Base-by-base conservation (phyloP, 1,140 invertebrate species). In the Rhopalosiphum padi region DNA sequence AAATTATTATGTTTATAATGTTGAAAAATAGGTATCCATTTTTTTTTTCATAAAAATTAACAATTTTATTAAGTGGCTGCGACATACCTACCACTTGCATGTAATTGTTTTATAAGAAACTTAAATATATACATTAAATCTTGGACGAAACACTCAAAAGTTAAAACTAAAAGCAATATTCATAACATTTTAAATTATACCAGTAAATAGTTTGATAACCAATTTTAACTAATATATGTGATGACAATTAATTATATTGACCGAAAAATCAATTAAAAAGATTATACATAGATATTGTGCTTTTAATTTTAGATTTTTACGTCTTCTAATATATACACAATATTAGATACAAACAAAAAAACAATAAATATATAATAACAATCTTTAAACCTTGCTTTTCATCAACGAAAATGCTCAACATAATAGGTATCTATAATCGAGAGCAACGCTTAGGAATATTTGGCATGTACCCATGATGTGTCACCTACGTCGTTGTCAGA, bases 381-480 rank as follows among this genome's bases (percentile, higher is more conserved):
- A 37, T 85, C 8, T 85, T 90, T 3, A 60, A 41, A 37, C 23
- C 35, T 23, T 21, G 3, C 0, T 68, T 35, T 90, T 37, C 53
- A 46, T 60, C 22, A 60, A 68, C 89, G 35, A 53, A 89, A 53
- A 23, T 51, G 37, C 48, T 89, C 51, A 1, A 77, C 88, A 35
- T 23, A 37, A 37, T 37, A 30, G 18, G 46, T 35, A 51, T 35
- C 87, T 30, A n/a, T 51, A 90, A 90, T 90, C 53, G 35, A 41
- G 53, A 90, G 25, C 51, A 53, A 41, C 48, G 30, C 48, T 55
- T 90, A 60, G n/a, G 51, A 90, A 23, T 37, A 90, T 90, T 90
- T 90, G 89, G 89, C 89, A 43, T 41, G 48, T 37, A 37, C 23
- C 89, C 89, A 90, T 37, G 46, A 90, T 37, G 46, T 89, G 35